Conservation (phyloP, 2,888 invertebrate species). For the Phrixothrix hirtus region DNA sequence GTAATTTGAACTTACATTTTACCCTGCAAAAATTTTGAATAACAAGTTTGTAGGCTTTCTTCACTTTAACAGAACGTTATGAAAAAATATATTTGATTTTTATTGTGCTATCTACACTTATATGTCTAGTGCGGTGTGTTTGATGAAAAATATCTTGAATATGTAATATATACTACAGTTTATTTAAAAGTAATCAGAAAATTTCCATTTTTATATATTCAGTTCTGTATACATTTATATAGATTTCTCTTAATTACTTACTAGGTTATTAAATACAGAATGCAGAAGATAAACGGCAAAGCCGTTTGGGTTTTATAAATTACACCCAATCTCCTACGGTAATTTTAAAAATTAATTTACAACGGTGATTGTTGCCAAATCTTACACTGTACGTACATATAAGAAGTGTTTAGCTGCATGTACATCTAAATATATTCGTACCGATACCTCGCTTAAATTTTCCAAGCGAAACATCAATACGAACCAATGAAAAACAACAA, state of each 20-base stretch:
- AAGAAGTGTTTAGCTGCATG: too few species aligned
- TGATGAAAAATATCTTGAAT: conserved; percentile 22
- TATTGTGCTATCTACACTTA: conserved; percentile 28
- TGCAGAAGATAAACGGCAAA: too few species aligned
- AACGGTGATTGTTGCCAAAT: too few species aligned
- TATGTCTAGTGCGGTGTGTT: conserved; percentile 26
- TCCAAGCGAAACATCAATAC: neutral
- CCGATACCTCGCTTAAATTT: neutral
- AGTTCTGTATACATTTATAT: conserved; percentile 15
- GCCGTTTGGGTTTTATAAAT: too few species aligned
- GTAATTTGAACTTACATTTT: conserved; percentile 48
- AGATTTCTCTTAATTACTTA: neutral
- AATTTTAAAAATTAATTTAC: too few species aligned
- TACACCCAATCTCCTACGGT: too few species aligned
- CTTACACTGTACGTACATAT: too few species aligned
- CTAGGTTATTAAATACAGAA: too few species aligned
- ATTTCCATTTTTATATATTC: conserved; percentile 9
- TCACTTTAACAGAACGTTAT: conserved; percentile 12
- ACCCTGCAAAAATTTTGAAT: conserved; percentile 47
- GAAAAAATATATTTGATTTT: conserved; percentile 26
- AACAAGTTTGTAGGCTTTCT: conserved; percentile 7
- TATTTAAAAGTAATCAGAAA: conserved; percentile 8
- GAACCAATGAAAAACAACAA: neutral
- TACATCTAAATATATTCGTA: conserved; percentile 9
- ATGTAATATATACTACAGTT: conserved; percentile 4